phyloP scores from a whole-genome alignment of 2,797 vertebrate species.

The Tympanoctomys barrerae region DNA sequence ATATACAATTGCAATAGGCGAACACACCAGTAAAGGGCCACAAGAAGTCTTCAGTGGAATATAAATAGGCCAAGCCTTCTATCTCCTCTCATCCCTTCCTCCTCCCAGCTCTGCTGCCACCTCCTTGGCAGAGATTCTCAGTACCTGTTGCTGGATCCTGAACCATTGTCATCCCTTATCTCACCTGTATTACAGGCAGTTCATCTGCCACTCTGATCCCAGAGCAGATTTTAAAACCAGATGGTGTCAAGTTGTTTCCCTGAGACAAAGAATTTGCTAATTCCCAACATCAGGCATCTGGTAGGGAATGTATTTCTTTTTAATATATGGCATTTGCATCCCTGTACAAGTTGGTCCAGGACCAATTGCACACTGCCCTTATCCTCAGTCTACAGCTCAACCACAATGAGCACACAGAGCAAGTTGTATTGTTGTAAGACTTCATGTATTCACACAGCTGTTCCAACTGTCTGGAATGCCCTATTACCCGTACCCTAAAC shows the following conservation, averaged over 20 bases:
- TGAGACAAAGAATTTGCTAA: slow-evolving; percentile 13
- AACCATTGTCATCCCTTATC: neutral
- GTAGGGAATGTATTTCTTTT: neutral
- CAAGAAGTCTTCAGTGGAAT: neutral
- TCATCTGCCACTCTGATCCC: neutral
- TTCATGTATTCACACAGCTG: neutral
- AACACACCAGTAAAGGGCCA: neutral
- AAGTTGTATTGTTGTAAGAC: neutral
- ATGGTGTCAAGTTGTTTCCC: slow-evolving; percentile 30
- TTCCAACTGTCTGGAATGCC: neutral
- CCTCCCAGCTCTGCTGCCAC: neutral
- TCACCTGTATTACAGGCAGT: neutral
- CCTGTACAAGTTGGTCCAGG: neutral
- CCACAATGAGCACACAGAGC: neutral
- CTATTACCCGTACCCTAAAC: neutral
- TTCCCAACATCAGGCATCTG: neutral
- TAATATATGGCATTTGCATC: neutral
- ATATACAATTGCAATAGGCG: slow-evolving; percentile 13
- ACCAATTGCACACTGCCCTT: neutral
- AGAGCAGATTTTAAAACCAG: slow-evolving; percentile 22
- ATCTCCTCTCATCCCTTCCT: neutral
- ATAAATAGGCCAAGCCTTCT: neutral
- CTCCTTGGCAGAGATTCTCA: neutral
- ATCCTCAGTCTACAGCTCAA: neutral
- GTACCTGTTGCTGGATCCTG: neutral